Conservation (phyloP, 2,113 vertebrate species). For the Acanthisitta chloris region DNA sequence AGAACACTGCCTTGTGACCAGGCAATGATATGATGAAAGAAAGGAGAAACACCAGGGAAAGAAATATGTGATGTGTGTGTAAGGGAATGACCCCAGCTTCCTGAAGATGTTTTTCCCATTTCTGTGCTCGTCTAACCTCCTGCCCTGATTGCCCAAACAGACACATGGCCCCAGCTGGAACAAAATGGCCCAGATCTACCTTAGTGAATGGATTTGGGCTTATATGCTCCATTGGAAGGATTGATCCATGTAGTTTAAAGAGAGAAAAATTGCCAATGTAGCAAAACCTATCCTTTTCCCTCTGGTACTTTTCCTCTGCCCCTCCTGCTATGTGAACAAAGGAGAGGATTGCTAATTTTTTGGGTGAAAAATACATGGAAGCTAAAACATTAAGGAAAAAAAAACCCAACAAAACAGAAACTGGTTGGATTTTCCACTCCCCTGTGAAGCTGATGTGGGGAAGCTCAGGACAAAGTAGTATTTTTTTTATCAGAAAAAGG, state of each 20-base stretch:
- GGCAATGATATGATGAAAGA: neutral
- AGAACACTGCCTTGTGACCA: neutral
- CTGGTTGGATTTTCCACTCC: neutral
- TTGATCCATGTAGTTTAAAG: neutral
- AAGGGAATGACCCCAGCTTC: neutral
- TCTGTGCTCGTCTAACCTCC: neutral
- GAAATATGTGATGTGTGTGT: neutral
- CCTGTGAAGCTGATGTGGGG: neutral
- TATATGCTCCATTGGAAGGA: neutral
- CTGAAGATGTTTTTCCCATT: neutral
- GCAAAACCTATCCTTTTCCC: neutral
- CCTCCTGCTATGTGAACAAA: neutral
- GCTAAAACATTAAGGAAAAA: neutral
- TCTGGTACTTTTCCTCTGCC: neutral
- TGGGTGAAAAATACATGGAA: neutral
- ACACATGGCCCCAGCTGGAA: neutral
- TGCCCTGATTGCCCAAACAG: neutral
- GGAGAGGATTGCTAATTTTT: neutral
- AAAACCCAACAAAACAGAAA: neutral
- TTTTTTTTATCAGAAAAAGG: neutral
- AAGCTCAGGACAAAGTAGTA: fast-evolving
- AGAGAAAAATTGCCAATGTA: neutral
- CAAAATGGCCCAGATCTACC: neutral
- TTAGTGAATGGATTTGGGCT: neutral
- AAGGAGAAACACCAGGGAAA: neutral